These are phyloP conservation scores for Stenotaenia linearis DNA, from an alignment of 2,888 invertebrate species.

Conservation along the genomic window DNA sequence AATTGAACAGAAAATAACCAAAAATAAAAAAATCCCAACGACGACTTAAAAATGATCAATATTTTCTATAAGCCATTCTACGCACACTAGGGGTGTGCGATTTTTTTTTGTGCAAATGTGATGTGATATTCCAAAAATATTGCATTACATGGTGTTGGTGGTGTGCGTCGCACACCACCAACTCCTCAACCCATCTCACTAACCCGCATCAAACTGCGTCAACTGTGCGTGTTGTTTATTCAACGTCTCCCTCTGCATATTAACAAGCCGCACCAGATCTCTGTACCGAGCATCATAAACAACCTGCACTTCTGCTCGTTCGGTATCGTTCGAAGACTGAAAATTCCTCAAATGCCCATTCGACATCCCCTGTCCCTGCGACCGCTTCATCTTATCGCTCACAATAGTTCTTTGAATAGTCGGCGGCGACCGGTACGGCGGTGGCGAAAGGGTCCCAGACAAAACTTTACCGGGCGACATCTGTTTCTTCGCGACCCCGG, in stretches of 20 bases:
- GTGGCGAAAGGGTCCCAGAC: conserved; percentile 2
- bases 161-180: too few species aligned
- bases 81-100: too few species aligned
- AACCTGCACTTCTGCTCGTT: conserved; percentile 1
- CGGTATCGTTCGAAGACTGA: not conserved
- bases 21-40: too few species aligned
- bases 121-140: too few species aligned
- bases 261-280: conserved; percentile 79
- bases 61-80: too few species aligned
- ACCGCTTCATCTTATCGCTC: not conserved
- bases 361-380: not conserved
- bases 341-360: not conserved
- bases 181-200: too few species aligned
- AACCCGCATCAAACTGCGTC: conserved; percentile 58
- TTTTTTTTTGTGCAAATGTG: too few species aligned
- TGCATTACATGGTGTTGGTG: too few species aligned
- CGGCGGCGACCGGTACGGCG: conserved; percentile 28
- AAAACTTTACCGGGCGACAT: not conserved
- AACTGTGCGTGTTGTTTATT: conserved; percentile 84
- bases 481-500: not conserved
- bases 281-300: conserved; percentile 63
- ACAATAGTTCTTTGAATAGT: not conserved
- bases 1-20: too few species aligned
- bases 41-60: too few species aligned
- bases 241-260: conserved; percentile 84